A percentile compares a stretch with the other conserved stretches of the same genome.
These are phyloP conservation scores for Cavia aperea DNA, from an alignment of 2,113 vertebrate genomes.

Conservation along the genomic window DNA sequence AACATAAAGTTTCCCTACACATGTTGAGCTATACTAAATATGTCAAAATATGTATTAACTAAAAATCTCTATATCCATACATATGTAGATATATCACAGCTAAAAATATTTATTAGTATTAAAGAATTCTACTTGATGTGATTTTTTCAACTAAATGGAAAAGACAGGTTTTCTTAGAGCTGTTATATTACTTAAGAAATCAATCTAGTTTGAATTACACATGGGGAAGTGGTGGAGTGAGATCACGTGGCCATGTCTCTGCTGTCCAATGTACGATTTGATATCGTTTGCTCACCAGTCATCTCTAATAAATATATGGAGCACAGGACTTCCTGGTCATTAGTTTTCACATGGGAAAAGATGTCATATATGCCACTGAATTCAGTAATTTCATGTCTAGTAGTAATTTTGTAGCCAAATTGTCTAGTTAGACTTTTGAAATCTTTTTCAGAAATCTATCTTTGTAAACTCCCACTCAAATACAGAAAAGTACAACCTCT, in stretches of 20 bases:
- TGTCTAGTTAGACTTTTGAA: neutral
- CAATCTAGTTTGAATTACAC: neutral
- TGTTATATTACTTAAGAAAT: slow-evolving; percentile 1
- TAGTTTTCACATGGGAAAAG: neutral
- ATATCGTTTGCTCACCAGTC: neutral
- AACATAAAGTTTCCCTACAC: slow-evolving; percentile 12
- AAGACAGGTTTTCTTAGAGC: neutral
- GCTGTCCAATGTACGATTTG: neutral
- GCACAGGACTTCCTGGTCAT: neutral
- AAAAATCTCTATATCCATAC: neutral
- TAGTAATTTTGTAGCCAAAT: neutral
- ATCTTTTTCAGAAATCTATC: neutral
- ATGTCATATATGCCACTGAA: neutral
- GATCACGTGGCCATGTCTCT: neutral
- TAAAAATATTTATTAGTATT: neutral
- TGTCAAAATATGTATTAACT: neutral
- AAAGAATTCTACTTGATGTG: slow-evolving; percentile 4
- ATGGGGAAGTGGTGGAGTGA: neutral
- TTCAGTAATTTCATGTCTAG: neutral
- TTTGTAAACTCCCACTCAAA: neutral
- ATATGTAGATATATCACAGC: neutral
- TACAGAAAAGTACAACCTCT: neutral
- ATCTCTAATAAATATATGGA: neutral
- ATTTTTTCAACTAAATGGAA: slow-evolving; percentile 38
- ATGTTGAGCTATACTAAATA: neutral